Evolutionary conservation across 2,888 invertebrate species (phyloP), one percentile per base, ranked within the genome.

Genomic region (Oithona nana): DNA sequence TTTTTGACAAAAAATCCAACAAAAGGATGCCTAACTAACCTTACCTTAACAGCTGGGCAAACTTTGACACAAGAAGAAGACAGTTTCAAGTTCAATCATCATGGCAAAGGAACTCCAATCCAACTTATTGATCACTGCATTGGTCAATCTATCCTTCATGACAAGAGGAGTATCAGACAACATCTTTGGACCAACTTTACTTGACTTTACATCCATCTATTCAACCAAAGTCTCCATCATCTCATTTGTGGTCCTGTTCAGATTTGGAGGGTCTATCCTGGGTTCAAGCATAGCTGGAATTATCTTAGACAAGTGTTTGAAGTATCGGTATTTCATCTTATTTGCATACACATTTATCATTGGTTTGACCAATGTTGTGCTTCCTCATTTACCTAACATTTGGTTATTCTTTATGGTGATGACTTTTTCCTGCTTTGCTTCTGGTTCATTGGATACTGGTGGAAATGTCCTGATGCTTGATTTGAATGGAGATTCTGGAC

Each of bases 381-480:
- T 54, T 16, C 54, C 54, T 26, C 26, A 24, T 24, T 16, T 54
- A 16, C 13, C 24, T 26, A 16, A 54, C 26, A 4, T 54, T 3
- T 54, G 24, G 54, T 3, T 54, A 3, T 54, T 54, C 26, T 54
- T 54, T 26, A 6, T 54, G 24, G 22, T 54, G 54, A 24, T 3
- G 16, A 24, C 26, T 26, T 54, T 54, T 16, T 20, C 24, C 20
- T 16, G 54, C 54, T 54, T 54, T 26, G 26, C 24, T 20, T 20
- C 24, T 4, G 54, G 54, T 11, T 54, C 54, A 4, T 54, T 54
- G 24, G 54, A 54, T 26, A 54, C 26, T 26, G 59, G 48, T 3
- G 59, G 48, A 2, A 30, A 59, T 16, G 59, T 59, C 16, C n/a
- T 59, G 8, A 22, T n/a, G 6, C 26, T 59, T 8, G 24, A 59